These are phyloP conservation scores for Himalopsyche japonica DNA, from an alignment of 2,888 invertebrate species.

Conservation along the genomic window DNA sequence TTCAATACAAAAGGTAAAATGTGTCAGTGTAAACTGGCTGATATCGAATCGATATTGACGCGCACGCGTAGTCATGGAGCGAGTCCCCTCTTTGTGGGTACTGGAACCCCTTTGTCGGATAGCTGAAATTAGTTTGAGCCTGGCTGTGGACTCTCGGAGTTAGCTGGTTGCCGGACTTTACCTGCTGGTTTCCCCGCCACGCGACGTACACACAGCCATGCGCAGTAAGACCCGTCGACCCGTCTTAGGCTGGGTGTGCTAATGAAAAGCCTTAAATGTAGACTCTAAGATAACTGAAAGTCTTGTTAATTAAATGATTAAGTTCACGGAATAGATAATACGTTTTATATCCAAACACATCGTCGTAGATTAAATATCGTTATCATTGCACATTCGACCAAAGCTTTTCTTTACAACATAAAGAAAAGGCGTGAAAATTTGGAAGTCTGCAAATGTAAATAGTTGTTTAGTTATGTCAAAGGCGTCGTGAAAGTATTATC, in stretches of 20 bases:
- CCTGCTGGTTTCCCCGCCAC: neutral
- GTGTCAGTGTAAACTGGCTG: constrained; percentile 3
- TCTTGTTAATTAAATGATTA: neutral
- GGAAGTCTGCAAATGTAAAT: neutral
- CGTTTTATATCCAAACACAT: neutral
- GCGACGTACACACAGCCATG: constrained; percentile 7
- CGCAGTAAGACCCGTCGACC: constrained; percentile 13
- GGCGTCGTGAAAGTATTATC: neutral
- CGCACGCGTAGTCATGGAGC: constrained; percentile 7
- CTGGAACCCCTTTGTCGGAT: constrained; percentile 20
- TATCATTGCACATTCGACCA: neutral
- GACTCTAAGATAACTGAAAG: neutral
- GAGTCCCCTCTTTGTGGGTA: neutral
- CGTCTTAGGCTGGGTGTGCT: constrained; percentile 16
- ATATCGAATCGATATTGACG: constrained; percentile 16
- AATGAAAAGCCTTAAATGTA: constrained; percentile 7
- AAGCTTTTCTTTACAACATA: neutral
- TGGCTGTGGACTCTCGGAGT: constrained; percentile 9
- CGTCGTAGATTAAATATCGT: neutral
- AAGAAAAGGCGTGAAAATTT: neutral
- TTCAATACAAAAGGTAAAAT: constrained; percentile 12
- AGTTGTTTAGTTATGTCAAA: neutral
- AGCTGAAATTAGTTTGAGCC: constrained; percentile 13
- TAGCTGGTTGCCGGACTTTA: neutral
- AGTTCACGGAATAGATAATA: neutral